Base-by-base conservation (phyloP, 2,888 invertebrate genomes). In the Branchellion lobata region DNA sequence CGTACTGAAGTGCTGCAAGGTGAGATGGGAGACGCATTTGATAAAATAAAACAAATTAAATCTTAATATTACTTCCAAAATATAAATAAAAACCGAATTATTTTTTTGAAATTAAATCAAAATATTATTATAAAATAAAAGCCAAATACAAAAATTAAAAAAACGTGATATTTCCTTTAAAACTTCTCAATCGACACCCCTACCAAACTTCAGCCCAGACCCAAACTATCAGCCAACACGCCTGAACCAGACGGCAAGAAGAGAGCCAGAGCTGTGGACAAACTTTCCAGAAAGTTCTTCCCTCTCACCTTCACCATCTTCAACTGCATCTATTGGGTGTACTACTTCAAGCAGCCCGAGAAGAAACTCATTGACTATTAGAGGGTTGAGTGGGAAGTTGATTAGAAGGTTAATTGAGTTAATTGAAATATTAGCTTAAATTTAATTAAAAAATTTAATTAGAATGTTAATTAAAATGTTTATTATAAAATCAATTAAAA, bases 321-420 rank as follows among this genome's bases (percentile, higher is more conserved):
- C 82, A 83, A 83, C 80, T 74, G 80, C 80, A 79, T 83, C 40
- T 83, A 83, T 68, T 83, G 83, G 83, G 40, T 78, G 31, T 77
- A 61, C 65, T 77, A 77, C 65, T 65, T 77, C 57, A 31, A 57
- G 8, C 77, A 77, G 36, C 77, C 77, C 21, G 61, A 57, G 14
- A 24, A 57, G n/a, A n/a, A n/a, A n/a, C n/a, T n/a, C n/a, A n/a
- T n/a, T n/a, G n/a, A n/a, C n/a, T n/a, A n/a, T n/a, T n/a, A n/a
- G n/a, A n/a, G n/a, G n/a, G n/a, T n/a, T n/a, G n/a, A n/a, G n/a
- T n/a, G n/a, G n/a, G n/a, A n/a, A n/a, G n/a, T n/a, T n/a, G n/a
- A n/a, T n/a, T n/a, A n/a, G n/a, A n/a, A n/a, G n/a, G n/a, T n/a
- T n/a, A n/a, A n/a, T n/a, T n/a, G n/a, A n/a, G n/a, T n/a, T n/a